Percentiles rank a stretch among this genome's conserved stretches.
phyloP scores from a whole-genome alignment of 1,140 invertebrate genomes.

The Drosophila sproati region DNA sequence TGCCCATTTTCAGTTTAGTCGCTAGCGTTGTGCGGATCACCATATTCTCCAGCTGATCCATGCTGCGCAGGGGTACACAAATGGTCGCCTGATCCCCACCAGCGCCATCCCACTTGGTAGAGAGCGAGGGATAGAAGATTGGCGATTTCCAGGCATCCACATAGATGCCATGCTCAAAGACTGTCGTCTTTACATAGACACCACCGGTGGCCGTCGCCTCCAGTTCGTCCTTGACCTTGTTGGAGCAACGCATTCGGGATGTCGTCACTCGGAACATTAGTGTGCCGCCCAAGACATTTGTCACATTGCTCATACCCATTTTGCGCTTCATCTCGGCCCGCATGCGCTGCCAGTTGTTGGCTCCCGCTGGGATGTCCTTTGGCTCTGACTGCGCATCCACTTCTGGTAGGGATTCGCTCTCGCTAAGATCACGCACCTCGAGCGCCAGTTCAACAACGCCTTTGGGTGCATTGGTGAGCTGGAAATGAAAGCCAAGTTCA shows the following conservation, averaged over 20 bases:
- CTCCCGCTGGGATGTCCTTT: slow-evolving; percentile 8
- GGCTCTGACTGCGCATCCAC: slow-evolving; percentile 1
- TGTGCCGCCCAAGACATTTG: slow-evolving; percentile 24
- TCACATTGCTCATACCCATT: slow-evolving; percentile 74
- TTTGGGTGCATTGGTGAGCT: slow-evolving; percentile 74
- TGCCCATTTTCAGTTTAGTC: slow-evolving; percentile 85
- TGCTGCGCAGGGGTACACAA: slow-evolving; percentile 60
- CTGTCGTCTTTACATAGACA: slow-evolving; percentile 90
- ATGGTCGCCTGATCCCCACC: slow-evolving; percentile 83
- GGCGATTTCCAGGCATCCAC: slow-evolving; percentile 91
- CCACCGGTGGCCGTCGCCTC: slow-evolving; percentile 69
- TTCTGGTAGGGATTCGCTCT: slow-evolving; percentile 9
- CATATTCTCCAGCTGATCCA: slow-evolving; percentile 69
- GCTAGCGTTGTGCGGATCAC: slow-evolving; percentile 69
- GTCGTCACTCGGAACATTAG: slow-evolving; percentile 72
- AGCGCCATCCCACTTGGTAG: slow-evolving; percentile 86
- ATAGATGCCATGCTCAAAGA: slow-evolving; percentile 88
- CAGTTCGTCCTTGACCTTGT: slow-evolving; percentile 82
- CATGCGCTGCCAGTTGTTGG: slow-evolving; percentile 75
- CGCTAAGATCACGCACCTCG: slow-evolving; percentile 69
- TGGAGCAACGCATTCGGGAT: slow-evolving; percentile 77
- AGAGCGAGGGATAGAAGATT: slow-evolving; percentile 89
- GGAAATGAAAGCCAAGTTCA: slow-evolving; percentile 9
- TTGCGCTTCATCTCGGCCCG: slow-evolving; percentile 73
- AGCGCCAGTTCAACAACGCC: slow-evolving; percentile 74